phyloP scores from a whole-genome alignment of 2,888 invertebrate genomes.

The Dione vanillae region DNA sequence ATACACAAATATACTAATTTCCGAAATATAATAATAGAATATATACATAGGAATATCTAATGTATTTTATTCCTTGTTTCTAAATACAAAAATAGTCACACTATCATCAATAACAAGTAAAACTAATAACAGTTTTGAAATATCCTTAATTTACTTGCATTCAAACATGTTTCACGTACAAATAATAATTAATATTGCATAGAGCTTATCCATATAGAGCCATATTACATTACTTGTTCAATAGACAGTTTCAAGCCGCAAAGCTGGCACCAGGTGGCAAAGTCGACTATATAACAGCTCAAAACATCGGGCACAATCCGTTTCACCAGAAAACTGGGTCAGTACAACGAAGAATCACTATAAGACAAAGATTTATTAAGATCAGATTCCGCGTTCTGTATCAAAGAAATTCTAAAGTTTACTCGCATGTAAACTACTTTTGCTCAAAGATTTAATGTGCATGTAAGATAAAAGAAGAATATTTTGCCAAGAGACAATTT shows the following conservation, averaged over 20 bases:
- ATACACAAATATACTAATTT: no score
- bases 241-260: conserved; percentile 26
- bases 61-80: no score
- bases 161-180: not conserved
- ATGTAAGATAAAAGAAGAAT: not conserved
- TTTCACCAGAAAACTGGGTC: conserved; percentile 33
- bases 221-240: conserved; percentile 21
- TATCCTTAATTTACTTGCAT: not conserved
- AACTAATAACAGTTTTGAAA: no score
- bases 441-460: not conserved
- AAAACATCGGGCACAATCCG: conserved; percentile 30
- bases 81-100: no score
- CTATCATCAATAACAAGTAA: no score
- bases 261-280: conserved; percentile 34
- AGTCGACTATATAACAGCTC: conserved; percentile 25
- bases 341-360: conserved; percentile 30
- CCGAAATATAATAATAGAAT: no score
- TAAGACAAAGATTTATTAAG: conserved; percentile 38
- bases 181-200: not conserved
- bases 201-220: conserved; percentile 20
- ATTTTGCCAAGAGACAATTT: not conserved
- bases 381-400: conserved; percentile 33
- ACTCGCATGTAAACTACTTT: conserved; percentile 21
- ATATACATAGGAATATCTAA: no score
- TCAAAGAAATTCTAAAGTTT: conserved; percentile 7